phyloP scores from a whole-genome alignment of 2,888 invertebrate species.

The Drosophila neotestacea region DNA sequence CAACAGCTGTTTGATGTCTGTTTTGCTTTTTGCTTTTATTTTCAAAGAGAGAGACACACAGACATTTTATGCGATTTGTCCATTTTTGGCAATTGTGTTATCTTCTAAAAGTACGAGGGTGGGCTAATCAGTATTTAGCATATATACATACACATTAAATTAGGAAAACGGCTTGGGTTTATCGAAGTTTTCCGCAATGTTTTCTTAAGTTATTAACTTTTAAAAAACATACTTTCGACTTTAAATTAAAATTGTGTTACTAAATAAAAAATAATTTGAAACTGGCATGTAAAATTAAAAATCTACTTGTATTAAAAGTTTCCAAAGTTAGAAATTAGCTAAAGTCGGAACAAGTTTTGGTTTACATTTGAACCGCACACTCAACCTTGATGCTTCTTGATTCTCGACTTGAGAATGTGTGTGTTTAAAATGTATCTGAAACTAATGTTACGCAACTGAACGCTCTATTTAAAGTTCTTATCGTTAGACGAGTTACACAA shows the following conservation, averaged over 20 bases:
- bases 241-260: no score
- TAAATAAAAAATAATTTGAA: no score
- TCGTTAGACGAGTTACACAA: constrained; percentile 38
- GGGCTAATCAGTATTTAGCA: no score
- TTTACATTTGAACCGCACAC: not conserved
- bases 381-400: constrained; percentile 37
- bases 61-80: constrained; percentile 31
- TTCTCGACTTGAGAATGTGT: constrained; percentile 1
- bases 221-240: no score
- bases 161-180: no score
- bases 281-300: constrained; percentile 5
- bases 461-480: constrained; percentile 50
- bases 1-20: constrained; percentile 55
- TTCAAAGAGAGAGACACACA: constrained; percentile 8
- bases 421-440: constrained; percentile 1
- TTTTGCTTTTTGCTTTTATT: constrained; percentile 39
- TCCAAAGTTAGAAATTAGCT: constrained; percentile 9
- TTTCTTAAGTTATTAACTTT: no score
- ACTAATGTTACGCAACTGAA: constrained; percentile 42
- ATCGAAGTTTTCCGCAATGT: no score
- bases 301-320: not conserved
- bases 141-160: no score
- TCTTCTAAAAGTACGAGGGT: constrained; percentile 16
- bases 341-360: not conserved
- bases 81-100: constrained; percentile 51